phyloP scores from a whole-genome alignment of 92 coral and sea anemone species.

The Porites lobata region DNA sequence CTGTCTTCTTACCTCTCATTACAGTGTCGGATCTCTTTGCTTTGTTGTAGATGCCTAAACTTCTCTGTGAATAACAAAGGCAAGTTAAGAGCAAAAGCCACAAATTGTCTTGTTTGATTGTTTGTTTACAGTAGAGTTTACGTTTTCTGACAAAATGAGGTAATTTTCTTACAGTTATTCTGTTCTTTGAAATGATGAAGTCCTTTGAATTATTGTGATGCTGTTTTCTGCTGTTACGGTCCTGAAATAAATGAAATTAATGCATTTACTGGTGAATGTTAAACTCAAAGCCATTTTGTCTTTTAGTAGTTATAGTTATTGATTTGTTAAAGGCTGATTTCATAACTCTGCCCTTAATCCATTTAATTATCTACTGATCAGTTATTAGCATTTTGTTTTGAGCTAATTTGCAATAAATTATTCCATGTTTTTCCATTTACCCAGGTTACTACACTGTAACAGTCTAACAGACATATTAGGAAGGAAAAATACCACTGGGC shows the following conservation, averaged over 20 bases:
- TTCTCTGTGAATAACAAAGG: constrained; percentile 19
- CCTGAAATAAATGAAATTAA: constrained; percentile 2
- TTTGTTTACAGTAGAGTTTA: neutral
- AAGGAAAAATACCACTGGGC: too few species aligned
- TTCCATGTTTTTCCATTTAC: too few species aligned
- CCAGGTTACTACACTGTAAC: too few species aligned
- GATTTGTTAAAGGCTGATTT: too few species aligned
- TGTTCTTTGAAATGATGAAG: constrained; percentile 60
- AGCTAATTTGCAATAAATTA: too few species aligned
- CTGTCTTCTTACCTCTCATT: constrained; percentile 68
- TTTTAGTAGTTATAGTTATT: neutral
- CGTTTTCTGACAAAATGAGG: neutral
- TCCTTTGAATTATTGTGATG: constrained; percentile 32
- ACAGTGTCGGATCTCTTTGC: constrained; percentile 86
- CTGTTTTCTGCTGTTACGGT: neutral
- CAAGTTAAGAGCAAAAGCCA: neutral
- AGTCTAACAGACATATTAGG: too few species aligned
- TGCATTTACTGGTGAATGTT: too few species aligned
- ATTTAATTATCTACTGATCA: too few species aligned
- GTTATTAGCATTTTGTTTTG: too few species aligned
- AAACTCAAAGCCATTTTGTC: neutral
- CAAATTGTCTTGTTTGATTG: neutral
- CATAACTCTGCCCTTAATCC: too few species aligned
- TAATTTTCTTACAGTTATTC: constrained; percentile 52
- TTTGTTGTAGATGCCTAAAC: constrained; percentile 91